phyloP scores from a whole-genome alignment of 2,797 vertebrate species.

The Karalla daura region DNA sequence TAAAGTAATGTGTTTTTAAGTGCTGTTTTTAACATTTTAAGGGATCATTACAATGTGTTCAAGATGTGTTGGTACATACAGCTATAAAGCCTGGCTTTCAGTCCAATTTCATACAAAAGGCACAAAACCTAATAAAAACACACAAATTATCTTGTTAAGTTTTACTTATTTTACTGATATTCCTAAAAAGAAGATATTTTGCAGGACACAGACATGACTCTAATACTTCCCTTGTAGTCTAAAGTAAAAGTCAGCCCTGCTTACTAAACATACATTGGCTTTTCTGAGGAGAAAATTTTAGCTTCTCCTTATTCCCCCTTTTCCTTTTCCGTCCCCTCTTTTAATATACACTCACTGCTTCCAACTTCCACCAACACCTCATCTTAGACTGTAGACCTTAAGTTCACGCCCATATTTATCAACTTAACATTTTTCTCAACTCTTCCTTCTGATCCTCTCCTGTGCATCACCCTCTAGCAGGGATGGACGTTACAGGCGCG shows the following conservation, averaged over 20 bases:
- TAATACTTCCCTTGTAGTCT: constrained; percentile 45
- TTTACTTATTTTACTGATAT: neutral
- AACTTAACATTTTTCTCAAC: constrained; percentile 18
- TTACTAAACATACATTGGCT: constrained; percentile 63
- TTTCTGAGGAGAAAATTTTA: constrained; percentile 55
- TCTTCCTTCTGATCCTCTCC: neutral
- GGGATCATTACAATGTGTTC: too few relatives aligned
- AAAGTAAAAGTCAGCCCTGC: constrained; percentile 54
- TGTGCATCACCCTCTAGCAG: constrained; percentile 84
- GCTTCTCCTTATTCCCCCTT: neutral
- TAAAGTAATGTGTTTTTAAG: too few relatives aligned
- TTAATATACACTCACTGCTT: neutral
- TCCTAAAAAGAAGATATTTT: constrained; percentile 4
- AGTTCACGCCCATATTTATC: neutral
- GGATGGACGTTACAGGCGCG: constrained; percentile 92
- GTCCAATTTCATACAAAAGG: too few relatives aligned
- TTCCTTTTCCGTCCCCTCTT: neutral
- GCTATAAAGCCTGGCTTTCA: too few relatives aligned
- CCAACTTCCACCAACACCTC: constrained; percentile 1
- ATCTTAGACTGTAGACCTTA: constrained; percentile 13
- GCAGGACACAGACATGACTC: constrained; percentile 51
- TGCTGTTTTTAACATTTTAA: too few relatives aligned
- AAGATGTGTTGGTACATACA: too few relatives aligned
- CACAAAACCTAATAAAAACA: neutral
- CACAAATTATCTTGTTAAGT: neutral